A percentile compares a stretch with the other conserved stretches of the same genome.
Evolutionary conservation across 2,113 vertebrate species (phyloP).

Genomic region (Pachycephala philippinensis): DNA sequence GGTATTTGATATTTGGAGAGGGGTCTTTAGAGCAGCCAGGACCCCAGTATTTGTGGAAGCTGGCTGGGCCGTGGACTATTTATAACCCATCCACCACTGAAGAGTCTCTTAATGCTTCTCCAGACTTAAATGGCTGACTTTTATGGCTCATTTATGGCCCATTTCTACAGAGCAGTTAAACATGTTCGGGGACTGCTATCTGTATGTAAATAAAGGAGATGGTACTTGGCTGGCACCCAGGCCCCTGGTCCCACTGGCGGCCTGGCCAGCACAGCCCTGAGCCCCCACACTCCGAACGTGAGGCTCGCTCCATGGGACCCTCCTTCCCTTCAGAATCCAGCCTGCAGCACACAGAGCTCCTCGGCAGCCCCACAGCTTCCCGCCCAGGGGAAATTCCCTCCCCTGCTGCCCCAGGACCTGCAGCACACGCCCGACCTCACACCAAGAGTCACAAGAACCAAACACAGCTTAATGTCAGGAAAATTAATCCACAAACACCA

Average conservation of each 20-base stretch:
- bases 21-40: not conserved
- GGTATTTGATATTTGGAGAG: not conserved
- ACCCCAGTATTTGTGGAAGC: not conserved
- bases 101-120: constrained; percentile 47
- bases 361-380: accelerated
- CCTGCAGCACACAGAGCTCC: not conserved
- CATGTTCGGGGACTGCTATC: not conserved
- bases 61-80: not conserved
- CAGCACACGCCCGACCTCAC: not conserved
- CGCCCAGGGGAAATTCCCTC: too few relatives aligned
- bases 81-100: constrained; percentile 1
- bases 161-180: constrained; percentile 40
- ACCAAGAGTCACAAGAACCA: not conserved
- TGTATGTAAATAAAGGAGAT: constrained; percentile 14
- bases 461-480: not conserved
- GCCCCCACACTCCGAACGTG: not conserved
- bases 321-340: not conserved
- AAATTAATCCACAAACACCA: too few relatives aligned
- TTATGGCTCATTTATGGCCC: constrained; percentile 13
- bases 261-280: not conserved
- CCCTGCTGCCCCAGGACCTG: not conserved
- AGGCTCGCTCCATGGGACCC: not conserved
- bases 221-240: not conserved
- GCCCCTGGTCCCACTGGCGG: not conserved
- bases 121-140: constrained; percentile 23